Base-by-base conservation (phyloP, 2,888 invertebrate species). In the Proisotoma minuta region DNA sequence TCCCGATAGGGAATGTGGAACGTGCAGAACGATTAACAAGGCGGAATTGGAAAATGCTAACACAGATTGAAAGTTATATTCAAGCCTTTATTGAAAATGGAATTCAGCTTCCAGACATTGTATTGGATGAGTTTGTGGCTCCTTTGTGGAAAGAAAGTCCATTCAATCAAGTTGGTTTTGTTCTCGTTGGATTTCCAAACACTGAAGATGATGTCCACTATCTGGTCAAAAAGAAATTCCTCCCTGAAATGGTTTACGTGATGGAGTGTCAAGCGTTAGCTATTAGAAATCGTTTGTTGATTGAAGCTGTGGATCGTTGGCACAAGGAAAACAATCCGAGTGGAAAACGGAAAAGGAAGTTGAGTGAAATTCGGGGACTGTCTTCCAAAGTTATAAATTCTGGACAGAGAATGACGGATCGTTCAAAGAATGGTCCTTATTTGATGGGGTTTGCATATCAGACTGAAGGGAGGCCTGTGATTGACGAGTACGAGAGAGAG, bases 111-210 rank as follows among this genome's bases (percentile, higher is more conserved):
- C 75, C 81, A 10, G 74, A 80, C 1, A 68, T 75, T 23, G 75
- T 83, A 18, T 75, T 82, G 71, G 78, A 79, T 60, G 78, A 78
- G 69, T 70, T 82, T 34, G 72, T 84, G 28, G 76, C 76, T 26
- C 78, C 76, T 28, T 76, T 82, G 27, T 85, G 84, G 84, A 81
- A 81, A 73, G 75, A 80, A 54, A 75, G 80, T 54, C 83, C 84
- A 0, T 81, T 78, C 73, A 76, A 75, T 22, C 73, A 75, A 3
- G 77, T 76, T 20, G 85, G 85, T 3, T 79, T 85, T 74, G 78
- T 85, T 43, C 75, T 86, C 40, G 84, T 85, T 75, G 84, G 83
- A 57, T 86, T 83, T 77, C 86, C 86, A 8, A 82, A 79, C 75
- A 76, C 82, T 62, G 75, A 80, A 4, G 76, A 77, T 53, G 85